Evolutionary conservation across 2,888 invertebrate species (phyloP).

Genomic region (Tanypteryx hageni): DNA sequence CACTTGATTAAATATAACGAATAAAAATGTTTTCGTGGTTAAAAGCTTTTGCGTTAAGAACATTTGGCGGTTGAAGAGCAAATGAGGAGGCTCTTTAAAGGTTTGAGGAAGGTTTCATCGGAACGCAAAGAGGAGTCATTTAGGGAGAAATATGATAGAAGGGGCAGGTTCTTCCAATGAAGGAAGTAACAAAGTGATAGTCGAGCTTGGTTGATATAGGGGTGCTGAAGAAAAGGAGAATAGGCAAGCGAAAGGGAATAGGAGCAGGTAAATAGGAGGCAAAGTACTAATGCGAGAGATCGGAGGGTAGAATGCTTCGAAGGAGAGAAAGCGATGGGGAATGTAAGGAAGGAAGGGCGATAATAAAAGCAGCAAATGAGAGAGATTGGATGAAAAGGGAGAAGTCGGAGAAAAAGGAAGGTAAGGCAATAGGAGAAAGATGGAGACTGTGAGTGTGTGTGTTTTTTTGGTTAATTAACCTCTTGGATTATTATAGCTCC

Average conservation of each 20-base stretch:
- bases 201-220: background rate
- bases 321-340: background rate
- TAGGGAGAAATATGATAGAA: slow-evolving; percentile 6
- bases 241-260: background rate
- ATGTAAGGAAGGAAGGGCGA: background rate
- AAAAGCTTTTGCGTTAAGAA: slow-evolving; percentile 19
- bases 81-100: background rate
- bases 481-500: no score
- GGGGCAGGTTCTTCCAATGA: background rate
- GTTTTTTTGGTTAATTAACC: no score
- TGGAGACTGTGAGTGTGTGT: no score
- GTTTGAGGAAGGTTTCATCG: background rate
- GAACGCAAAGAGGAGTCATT: slow-evolving; percentile 22
- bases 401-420: background rate
- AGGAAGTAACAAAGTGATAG: slow-evolving; percentile 13
- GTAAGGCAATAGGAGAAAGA: background rate
- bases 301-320: background rate
- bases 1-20: slow-evolving; percentile 14
- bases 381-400: background rate
- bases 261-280: background rate
- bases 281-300: background rate
- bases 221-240: background rate
- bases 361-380: background rate
- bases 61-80: slow-evolving; percentile 3
- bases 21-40: background rate